Conservation (phyloP, 1,140 invertebrate genomes). For the Anastatus disparis region DNA sequence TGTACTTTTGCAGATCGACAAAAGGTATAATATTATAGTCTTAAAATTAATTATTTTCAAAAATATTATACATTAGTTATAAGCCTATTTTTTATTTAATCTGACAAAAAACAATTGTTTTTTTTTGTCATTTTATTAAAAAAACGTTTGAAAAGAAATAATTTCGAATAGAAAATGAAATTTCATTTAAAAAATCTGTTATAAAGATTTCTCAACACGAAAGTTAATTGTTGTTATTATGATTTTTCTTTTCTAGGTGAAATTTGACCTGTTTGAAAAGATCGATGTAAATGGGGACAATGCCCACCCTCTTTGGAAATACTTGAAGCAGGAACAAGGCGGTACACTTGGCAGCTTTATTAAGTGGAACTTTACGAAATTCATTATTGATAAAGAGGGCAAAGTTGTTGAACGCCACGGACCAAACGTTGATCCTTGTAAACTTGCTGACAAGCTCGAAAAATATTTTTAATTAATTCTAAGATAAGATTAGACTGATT, state of each 20-base stretch:
- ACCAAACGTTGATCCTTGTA: conserved; percentile 81
- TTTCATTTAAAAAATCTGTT: too few species aligned
- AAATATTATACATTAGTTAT: too few species aligned
- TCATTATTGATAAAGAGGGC: conserved; percentile 90
- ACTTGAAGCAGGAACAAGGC: conserved; percentile 86
- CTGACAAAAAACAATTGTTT: too few species aligned
- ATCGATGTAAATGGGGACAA: conserved; percentile 91
- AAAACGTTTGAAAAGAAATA: too few species aligned
- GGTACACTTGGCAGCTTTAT: conserved; percentile 82
- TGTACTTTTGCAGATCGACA: conserved; percentile 77
- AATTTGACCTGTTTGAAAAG: conserved; percentile 72
- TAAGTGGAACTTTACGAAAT: conserved; percentile 99
- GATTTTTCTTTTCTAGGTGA: conserved; percentile 50
- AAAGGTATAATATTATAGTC: too few species aligned
- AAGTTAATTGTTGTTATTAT: too few species aligned
- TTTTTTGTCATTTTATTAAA: too few species aligned
- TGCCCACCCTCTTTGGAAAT: conserved; percentile 88
- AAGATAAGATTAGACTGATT: too few species aligned
- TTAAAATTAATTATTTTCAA: too few species aligned
- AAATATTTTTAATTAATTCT: conserved; percentile 79
- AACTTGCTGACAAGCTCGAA: conserved; percentile 74
- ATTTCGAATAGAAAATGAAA: too few species aligned
- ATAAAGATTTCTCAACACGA: too few species aligned
- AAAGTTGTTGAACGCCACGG: conserved; percentile 87
- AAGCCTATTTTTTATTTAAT: too few species aligned